phyloP scores from a whole-genome alignment of 2,888 invertebrate genomes.

The Spisula solida region DNA sequence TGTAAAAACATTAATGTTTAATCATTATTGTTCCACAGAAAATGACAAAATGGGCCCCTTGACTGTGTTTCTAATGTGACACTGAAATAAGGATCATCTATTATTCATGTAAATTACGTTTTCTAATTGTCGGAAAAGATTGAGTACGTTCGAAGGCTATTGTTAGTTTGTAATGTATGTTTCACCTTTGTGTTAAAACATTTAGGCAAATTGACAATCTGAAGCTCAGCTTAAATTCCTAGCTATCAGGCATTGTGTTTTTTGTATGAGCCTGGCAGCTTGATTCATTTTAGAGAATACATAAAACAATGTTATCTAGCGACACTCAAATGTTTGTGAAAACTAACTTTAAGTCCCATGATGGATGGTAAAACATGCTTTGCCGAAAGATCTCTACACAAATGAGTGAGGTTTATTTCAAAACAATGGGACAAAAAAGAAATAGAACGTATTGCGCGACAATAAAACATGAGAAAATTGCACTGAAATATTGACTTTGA shows the following conservation, averaged over 20 bases:
- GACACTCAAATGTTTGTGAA: conserved; percentile 8
- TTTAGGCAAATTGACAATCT: conserved; percentile 24
- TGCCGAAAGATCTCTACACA: background rate
- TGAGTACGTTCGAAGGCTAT: conserved; percentile 44
- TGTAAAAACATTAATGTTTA: conserved; percentile 49
- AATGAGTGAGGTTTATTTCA: conserved; percentile 26
- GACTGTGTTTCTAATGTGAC: conserved; percentile 46
- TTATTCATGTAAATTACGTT: conserved; percentile 52
- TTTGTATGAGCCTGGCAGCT: conserved; percentile 1
- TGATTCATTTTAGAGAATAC: conserved; percentile 23
- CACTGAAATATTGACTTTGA: conserved; percentile 26
- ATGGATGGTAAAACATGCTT: conserved; percentile 3
- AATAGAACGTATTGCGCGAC: background rate
- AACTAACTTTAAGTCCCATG: conserved; percentile 15
- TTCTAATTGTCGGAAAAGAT: conserved; percentile 49
- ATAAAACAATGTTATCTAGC: conserved; percentile 21
- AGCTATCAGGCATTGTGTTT: conserved; percentile 10
- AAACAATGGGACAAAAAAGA: conserved; percentile 28
- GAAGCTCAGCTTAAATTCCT: conserved; percentile 2
- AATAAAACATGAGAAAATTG: conserved; percentile 11
- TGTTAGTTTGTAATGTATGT: conserved; percentile 49
- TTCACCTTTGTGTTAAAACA: conserved; percentile 40
- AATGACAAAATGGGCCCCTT: conserved; percentile 47
- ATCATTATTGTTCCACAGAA: conserved; percentile 40
- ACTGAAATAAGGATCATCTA: conserved; percentile 48